Base-by-base conservation (phyloP, 2,797 vertebrate genomes). In the Epinephelus coioides region DNA sequence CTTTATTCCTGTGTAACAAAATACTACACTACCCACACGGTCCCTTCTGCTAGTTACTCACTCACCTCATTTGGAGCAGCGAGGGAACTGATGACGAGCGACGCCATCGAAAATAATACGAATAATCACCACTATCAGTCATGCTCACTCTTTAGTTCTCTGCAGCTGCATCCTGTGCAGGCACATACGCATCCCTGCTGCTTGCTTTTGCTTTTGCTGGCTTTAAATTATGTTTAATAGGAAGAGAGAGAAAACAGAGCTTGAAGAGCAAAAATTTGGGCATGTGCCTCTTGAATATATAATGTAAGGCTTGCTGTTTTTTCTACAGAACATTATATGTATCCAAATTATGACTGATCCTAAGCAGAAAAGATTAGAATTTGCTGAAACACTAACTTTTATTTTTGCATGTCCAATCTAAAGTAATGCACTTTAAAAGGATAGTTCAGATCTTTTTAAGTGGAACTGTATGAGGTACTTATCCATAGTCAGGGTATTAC, bases 111-210 rank as follows among this genome's bases (percentile, higher is more conserved):
- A 49, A 49, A 15, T 57, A 50, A 46, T 6, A 23, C 23, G n/a
- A 4, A 13, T 57, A 6, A 51, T 25, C 25, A 25, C 9, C 27
- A 46, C 23, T 1, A 47, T 18, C 49, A 19, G 38, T 57, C n/a
- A n/a, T 18, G 50, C 40, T 61, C 17, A 15, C 25, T 6, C 6
- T 54, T 43, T 14, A 34, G 34, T 67, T 56, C 30, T 59, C 12
- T 54, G 49, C 23, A 55, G 30, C 54, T 53, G 34, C 15, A 51
- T 73, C 57, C 47, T 54, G 38, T 40, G 70, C 62, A 46, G 21
- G 19, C 19, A 53, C 7, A 27, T 23, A 12, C 50, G 49, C 44
- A 46, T 9, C 6, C 34, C 12, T 25, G 51, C 43, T 43, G 34
- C 19, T 47, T 17, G 49, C 23, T 44, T 46, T 56, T 51, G 5